phyloP scores from a whole-genome alignment of 2,888 invertebrate species.

The Leptinotarsa tumamoca region DNA sequence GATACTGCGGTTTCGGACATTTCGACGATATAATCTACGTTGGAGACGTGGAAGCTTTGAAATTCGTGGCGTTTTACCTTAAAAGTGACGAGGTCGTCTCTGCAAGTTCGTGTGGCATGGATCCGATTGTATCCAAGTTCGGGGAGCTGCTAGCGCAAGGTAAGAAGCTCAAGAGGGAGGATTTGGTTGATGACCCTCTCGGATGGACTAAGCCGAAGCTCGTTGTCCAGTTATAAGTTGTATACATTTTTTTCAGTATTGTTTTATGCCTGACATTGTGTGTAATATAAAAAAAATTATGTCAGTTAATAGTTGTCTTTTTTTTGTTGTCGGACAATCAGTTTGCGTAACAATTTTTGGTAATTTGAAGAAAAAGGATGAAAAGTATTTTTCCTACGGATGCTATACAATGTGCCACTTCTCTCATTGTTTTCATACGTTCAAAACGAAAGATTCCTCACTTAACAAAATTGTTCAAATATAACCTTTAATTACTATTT shows the following conservation, averaged over 20 bases:
- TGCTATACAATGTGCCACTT: no score
- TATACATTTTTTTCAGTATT: neutral
- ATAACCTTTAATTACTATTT: no score
- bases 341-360: no score
- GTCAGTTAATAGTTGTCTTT: no score
- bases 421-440: no score
- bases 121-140: slow-evolving; percentile 91
- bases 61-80: slow-evolving; percentile 84
- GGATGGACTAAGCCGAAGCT: slow-evolving; percentile 69
- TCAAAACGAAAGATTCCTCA: no score
- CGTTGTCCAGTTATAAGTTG: neutral
- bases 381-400: no score
- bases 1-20: slow-evolving; percentile 84
- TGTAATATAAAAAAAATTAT: neutral
- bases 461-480: no score
- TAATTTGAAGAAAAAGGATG: no score
- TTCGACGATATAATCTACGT: slow-evolving; percentile 79
- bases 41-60: slow-evolving; percentile 81
- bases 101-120: slow-evolving; percentile 83
- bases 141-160: slow-evolving; percentile 81
- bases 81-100: slow-evolving; percentile 81
- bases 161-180: slow-evolving; percentile 73
- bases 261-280: neutral
- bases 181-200: slow-evolving; percentile 74
- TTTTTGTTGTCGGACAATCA: no score